A percentile compares a stretch with the other conserved stretches of the same genome.
phyloP scores from a whole-genome alignment of 1,140 invertebrate species.

The Oryzaephilus surinamensis region DNA sequence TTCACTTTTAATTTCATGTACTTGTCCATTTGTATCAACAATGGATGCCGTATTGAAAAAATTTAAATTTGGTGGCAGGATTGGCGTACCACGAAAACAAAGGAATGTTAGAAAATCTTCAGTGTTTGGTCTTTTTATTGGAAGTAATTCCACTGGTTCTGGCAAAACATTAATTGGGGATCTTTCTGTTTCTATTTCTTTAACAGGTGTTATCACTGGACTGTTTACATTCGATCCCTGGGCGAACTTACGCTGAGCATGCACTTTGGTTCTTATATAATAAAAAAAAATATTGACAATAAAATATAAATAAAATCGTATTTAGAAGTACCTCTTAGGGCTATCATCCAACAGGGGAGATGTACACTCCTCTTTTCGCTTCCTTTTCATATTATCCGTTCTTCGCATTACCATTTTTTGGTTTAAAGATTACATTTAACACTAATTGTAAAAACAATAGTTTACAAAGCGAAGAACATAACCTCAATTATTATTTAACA shows the following conservation, averaged over 20 bases:
- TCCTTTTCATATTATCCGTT: slow-evolving; percentile 27
- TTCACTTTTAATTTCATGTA: slow-evolving; percentile 26
- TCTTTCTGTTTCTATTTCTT: slow-evolving; percentile 45
- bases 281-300: slow-evolving; percentile 12
- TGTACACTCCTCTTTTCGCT: slow-evolving; percentile 27
- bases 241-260: slow-evolving; percentile 86
- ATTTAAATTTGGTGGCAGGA: slow-evolving; percentile 61
- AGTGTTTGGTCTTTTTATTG: slow-evolving; percentile 67
- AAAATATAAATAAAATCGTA: slow-evolving; percentile 5
- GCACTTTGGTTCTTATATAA: slow-evolving; percentile 59
- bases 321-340: slow-evolving; percentile 45
- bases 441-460: too few relatives aligned
- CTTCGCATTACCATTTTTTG: slow-evolving; percentile 8
- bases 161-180: slow-evolving; percentile 30
- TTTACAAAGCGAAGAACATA: too few relatives aligned
- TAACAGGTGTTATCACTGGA: slow-evolving; percentile 44
- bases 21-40: slow-evolving; percentile 26
- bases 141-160: slow-evolving; percentile 45
- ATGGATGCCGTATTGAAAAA: slow-evolving; percentile 51
- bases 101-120: slow-evolving; percentile 86
- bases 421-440: too few relatives aligned
- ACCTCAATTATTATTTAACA: too few relatives aligned
- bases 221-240: slow-evolving; percentile 57
- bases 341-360: slow-evolving; percentile 35
- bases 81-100: slow-evolving; percentile 70